Percentiles rank a stretch among this genome's conserved stretches.
Conservation (phyloP, 2,888 invertebrate genomes). For the Muschampia plurimacula region DNA sequence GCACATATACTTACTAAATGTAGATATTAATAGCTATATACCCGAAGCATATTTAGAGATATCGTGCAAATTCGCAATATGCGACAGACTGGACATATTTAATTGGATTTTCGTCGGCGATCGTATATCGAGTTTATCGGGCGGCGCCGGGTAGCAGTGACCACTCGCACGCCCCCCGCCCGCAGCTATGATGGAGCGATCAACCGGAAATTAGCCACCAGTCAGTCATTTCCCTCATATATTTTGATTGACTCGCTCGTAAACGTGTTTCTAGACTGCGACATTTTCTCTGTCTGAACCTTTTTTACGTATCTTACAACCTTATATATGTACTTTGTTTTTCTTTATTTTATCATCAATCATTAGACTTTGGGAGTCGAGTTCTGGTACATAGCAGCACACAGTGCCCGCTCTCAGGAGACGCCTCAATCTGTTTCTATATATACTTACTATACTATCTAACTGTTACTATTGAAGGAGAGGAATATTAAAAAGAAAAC, state of each 20-base stretch:
- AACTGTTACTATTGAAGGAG: too few relatives aligned
- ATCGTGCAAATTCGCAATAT: conserved; percentile 20
- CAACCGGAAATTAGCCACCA: conserved; percentile 79
- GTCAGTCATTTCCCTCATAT: conserved; percentile 81
- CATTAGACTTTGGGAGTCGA: too few relatives aligned
- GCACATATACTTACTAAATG: too few relatives aligned
- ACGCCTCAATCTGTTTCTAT: too few relatives aligned
- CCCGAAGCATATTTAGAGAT: conserved; percentile 3
- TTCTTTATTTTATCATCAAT: too few relatives aligned
- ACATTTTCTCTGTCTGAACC: too few relatives aligned
- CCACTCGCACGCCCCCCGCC: conserved; percentile 69
- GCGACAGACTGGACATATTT: conserved; percentile 35
- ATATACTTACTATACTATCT: too few relatives aligned
- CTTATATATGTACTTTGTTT: too few relatives aligned
- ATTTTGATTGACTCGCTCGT: conserved; percentile 66
- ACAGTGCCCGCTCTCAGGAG: too few relatives aligned
- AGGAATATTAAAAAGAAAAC: too few relatives aligned
- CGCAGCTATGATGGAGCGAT: conserved; percentile 54
- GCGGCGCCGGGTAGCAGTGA: conserved; percentile 55
- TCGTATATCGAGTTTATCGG: conserved; percentile 47
- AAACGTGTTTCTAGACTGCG: not conserved
- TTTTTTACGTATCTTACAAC: too few relatives aligned
- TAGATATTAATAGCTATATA: not conserved
- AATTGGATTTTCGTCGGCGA: conserved; percentile 53
- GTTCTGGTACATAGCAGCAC: too few relatives aligned